phyloP scores from a whole-genome alignment of 2,113 vertebrate species.

The Furnarius figulus region DNA sequence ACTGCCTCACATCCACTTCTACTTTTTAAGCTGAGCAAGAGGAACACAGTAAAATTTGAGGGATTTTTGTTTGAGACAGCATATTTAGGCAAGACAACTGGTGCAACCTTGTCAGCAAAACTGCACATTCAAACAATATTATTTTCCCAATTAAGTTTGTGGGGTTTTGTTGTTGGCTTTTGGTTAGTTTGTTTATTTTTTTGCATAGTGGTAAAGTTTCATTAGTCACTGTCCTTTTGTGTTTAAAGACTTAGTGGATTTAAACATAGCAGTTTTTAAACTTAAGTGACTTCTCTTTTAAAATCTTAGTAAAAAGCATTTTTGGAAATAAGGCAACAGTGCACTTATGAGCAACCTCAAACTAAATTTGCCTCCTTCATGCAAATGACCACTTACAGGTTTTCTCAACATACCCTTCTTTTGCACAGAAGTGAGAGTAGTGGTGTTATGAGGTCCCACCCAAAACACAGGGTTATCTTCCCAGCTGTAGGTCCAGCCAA shows the following conservation, averaged over 20 bases:
- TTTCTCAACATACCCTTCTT: neutral
- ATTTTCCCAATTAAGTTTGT: neutral
- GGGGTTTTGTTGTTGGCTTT: neutral
- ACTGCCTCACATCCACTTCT: neutral
- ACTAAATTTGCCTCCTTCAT: neutral
- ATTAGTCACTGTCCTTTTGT: neutral
- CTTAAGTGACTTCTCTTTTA: neutral
- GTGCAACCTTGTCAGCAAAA: neutral
- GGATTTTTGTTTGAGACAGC: neutral
- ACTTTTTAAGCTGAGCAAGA: neutral
- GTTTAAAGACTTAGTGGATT: neutral
- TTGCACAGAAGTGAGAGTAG: neutral
- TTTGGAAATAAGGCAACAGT: neutral
- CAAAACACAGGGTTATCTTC: neutral
- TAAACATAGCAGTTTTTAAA: neutral
- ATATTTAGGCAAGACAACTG: neutral
- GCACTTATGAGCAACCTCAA: neutral
- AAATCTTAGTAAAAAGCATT: neutral
- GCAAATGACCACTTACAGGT: neutral
- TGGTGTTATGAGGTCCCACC: accelerated
- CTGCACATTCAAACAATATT: neutral
- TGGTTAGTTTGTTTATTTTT: neutral
- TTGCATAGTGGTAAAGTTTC: neutral
- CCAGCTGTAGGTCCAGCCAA: neutral
- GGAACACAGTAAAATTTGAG: neutral